phyloP scores from a whole-genome alignment of 2,797 vertebrate species.

The Perodicticus potto region DNA sequence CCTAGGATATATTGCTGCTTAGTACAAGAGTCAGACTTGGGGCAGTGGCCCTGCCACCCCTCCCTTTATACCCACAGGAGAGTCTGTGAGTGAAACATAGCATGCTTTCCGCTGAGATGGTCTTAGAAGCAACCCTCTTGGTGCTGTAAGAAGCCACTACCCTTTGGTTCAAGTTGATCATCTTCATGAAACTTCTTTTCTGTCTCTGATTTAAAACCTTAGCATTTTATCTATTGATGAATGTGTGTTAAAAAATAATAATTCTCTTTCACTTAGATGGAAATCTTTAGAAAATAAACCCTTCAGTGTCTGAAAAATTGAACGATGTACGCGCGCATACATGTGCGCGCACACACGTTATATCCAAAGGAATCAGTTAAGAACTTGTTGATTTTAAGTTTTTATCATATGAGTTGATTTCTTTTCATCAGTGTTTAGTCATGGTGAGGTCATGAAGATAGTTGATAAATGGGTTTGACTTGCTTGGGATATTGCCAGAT shows the following conservation, averaged over 20 bases:
- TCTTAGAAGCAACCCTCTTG: background rate
- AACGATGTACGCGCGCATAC: background rate
- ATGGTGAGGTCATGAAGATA: constrained; percentile 13
- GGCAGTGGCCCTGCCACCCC: background rate
- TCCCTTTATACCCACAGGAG: background rate
- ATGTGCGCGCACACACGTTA: background rate
- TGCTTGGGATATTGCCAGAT: background rate
- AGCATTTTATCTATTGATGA: constrained; percentile 29
- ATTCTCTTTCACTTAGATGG: constrained; percentile 11
- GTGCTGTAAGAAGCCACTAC: constrained; percentile 14
- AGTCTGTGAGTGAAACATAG: background rate
- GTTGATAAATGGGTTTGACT: constrained; percentile 49
- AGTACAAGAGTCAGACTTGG: background rate
- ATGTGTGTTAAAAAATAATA: background rate
- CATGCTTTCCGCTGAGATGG: background rate
- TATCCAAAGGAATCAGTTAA: constrained; percentile 47
- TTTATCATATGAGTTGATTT: constrained; percentile 43
- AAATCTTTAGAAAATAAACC: constrained; percentile 34
- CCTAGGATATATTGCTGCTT: background rate
- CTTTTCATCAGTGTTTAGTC: constrained; percentile 28
- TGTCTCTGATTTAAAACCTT: constrained; percentile 54
- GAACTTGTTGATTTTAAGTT: constrained; percentile 45
- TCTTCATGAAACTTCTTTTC: constrained; percentile 20
- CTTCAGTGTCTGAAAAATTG: constrained; percentile 34
- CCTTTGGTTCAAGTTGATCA: constrained; percentile 27